Base-by-base conservation (phyloP, 2,888 invertebrate genomes). In the Trachelus tabidus region DNA sequence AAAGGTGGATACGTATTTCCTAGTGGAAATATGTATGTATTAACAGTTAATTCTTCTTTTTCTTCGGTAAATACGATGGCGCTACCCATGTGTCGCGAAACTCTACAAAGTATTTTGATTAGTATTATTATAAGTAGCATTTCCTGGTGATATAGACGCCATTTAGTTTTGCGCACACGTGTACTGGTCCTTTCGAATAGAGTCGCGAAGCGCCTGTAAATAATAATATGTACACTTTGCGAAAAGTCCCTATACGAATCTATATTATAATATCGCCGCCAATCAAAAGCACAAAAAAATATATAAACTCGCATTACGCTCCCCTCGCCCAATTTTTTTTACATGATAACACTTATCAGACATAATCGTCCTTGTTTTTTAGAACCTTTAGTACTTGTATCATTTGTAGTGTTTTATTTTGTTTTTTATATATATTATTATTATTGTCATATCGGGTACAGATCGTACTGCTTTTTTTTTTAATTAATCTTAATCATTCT, bases 401-500 rank as follows among this genome's bases (percentile, higher is more conserved):
- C 56, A 56, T 56, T 56, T 56, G 9, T 56, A 56, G 56, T 23
- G n/a, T 69, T 34, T 69, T 76, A 23, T 76, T 77, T 73, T 69
- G 69, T 69, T 74, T 33, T 78, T 80, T 78, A 79, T 80, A 77
- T 79, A 80, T 81, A 81, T 78, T 76, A 78, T 76, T 76, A 77
- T 80, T 77, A 78, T 79, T 69, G 77, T 80, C 69, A 76, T 79
- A 71, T 68, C n/a, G 23, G 11, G 35, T 77, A 77, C 33, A 56
- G 6, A 71, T 71, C 71, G 71, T 71, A 71, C 74, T 78, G 76
- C 77, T 78, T 81, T 82, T 83, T 79, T 80, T 79, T 84, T 82
- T 79, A 85, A 84, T 86, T 85, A 89, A 87, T 88, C 80, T 88
- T 89, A 89, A 89, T 90, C 89, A 90, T 89, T 90, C 90, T 90